A percentile compares a stretch with the other conserved stretches of the same genome.
Conservation (phyloP, 2,888 invertebrate species). For the Plutella xylostella region DNA sequence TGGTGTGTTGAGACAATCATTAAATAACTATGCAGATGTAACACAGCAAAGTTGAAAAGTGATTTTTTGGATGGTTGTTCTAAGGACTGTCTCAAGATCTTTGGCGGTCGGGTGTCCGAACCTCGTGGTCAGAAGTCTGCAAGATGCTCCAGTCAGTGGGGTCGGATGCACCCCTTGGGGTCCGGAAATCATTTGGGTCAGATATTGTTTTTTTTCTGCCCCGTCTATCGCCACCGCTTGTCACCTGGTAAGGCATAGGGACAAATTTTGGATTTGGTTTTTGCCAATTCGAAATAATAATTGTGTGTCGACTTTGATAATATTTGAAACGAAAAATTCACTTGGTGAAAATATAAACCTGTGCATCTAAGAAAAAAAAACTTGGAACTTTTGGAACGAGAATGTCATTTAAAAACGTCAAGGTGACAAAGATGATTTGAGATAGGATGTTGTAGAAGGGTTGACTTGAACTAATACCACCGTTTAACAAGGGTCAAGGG, state of each 20-base stretch:
- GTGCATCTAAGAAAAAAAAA: no score
- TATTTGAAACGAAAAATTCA: no score
- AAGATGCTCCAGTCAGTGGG: slow-evolving; percentile 37
- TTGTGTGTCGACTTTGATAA: no score
- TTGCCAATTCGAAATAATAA: slow-evolving; percentile 24
- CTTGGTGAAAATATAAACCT: no score
- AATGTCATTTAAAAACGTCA: no score
- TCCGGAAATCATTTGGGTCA: slow-evolving; percentile 28
- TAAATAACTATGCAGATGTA: no score
- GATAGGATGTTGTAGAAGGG: no score
- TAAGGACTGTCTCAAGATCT: slow-evolving; percentile 19
- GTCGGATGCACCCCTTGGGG: slow-evolving; percentile 30
- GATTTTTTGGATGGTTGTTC: slow-evolving; percentile 7
- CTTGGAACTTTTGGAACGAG: no score
- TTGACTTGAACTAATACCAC: no score
- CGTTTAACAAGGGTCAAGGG: no score
- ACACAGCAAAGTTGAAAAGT: neutral
- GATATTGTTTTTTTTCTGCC: slow-evolving; percentile 40
- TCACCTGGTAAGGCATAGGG: slow-evolving; percentile 24
- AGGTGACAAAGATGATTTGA: no score
- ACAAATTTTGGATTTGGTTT: neutral
- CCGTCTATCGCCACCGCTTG: slow-evolving; percentile 40
- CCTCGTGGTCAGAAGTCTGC: slow-evolving; percentile 42
- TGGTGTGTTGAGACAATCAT: no score
- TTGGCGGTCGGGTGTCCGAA: slow-evolving; percentile 9